Evolutionary conservation across 2,113 vertebrate genomes (phyloP), one percentile per base, ranked within the genome.

Genomic region (Paralichthys olivaceus): DNA sequence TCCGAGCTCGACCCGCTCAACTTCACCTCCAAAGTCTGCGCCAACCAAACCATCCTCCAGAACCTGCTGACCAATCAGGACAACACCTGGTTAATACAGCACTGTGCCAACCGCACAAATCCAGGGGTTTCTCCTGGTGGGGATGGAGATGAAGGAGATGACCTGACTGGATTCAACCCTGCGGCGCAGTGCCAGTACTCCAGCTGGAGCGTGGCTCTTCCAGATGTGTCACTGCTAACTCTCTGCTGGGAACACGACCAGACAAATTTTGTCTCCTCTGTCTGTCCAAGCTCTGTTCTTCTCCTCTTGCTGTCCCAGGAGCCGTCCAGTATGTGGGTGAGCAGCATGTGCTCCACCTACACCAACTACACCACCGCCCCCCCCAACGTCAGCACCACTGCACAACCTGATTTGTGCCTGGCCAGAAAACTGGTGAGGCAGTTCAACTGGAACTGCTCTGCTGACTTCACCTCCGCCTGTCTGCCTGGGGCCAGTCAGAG

Each of bases 211-310:
- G n/a, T 81, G 3, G 57, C 77, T 15, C 61, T 87, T 19, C 93
- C 94, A 23, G 89, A 92, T 11, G 66, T 84, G 2, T 45, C 65
- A 0, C 87, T 94, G 14, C 77, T 95, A 61, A 89, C 90, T 7
- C 88, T 94, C 60, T 96, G 95, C 87, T 95, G 94, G 94, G 91
- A 94, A 61, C 90, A 88, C 1, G 94, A 96, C 80, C 92, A 92
- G 74, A 75, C 65, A 5, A 90, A 84, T 23, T 96, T 96, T 63
- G 79, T 93, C 28, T 82, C 84, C 4, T 83, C 66, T 0, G 23
- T 96, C 72, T 96, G 95, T 64, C 59, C 58, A 1, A 75, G 93
- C 22, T 12, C 83, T 2, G 26, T 1, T 2, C 74, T 95, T 19
- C 86, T 95, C 4, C 57, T 63, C 26, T 4, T 72, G 59, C 72